Conservation (phyloP, 2,888 invertebrate genomes). For the Diarsia brunnea region DNA sequence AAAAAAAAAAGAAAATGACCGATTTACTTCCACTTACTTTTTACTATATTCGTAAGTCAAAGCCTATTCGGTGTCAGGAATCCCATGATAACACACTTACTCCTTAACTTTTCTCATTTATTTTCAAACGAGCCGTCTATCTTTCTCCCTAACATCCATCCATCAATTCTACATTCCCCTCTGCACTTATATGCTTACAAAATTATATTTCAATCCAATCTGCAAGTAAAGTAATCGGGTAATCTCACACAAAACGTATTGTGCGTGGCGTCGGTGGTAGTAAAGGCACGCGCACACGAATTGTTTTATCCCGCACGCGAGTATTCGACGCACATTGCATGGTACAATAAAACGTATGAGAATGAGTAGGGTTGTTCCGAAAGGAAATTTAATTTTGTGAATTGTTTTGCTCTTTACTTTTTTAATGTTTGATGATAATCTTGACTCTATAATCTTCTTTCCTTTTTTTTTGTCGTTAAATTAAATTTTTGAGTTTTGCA, state of each 20-base stretch:
- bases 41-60: no score
- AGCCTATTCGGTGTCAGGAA: not conserved
- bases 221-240: slow-evolving; percentile 81
- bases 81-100: not conserved
- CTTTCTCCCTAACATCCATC: slow-evolving; percentile 2
- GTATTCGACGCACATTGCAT: slow-evolving; percentile 82
- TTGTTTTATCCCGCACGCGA: slow-evolving; percentile 83
- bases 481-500: no score
- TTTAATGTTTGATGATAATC: not conserved
- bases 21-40: no score
- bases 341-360: slow-evolving; percentile 81
- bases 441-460: no score
- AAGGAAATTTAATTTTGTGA: not conserved
- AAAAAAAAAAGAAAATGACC: no score
- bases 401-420: not conserved
- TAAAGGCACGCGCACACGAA: slow-evolving; percentile 81
- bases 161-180: slow-evolving; percentile 40
- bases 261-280: slow-evolving; percentile 63
- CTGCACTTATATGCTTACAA: slow-evolving; percentile 48
- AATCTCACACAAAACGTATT: slow-evolving; percentile 78
- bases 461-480: no score
- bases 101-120: slow-evolving; percentile 28
- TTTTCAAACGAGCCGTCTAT: slow-evolving; percentile 41
- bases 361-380: slow-evolving; percentile 71
- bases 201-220: slow-evolving; percentile 77